These are phyloP conservation scores for Mythimna impura DNA, from an alignment of 2,888 invertebrate genomes.

Conservation along the genomic window DNA sequence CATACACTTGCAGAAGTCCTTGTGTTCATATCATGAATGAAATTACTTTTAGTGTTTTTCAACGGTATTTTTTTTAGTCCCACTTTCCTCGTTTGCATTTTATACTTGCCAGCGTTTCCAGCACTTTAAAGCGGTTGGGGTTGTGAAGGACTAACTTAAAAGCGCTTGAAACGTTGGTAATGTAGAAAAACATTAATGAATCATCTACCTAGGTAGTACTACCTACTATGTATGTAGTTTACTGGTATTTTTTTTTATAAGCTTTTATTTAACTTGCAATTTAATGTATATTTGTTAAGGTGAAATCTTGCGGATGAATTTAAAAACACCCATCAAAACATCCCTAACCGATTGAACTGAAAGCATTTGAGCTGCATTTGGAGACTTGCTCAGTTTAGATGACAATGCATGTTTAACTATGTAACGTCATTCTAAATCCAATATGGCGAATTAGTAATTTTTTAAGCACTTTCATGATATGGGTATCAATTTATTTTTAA, in stretches of 20 bases:
- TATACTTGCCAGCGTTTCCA: slow-evolving; percentile 39
- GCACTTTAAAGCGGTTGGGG: slow-evolving; percentile 46
- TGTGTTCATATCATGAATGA: slow-evolving; percentile 20
- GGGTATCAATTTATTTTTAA: too few species aligned
- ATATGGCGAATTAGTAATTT: too few species aligned
- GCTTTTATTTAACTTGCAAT: too few species aligned
- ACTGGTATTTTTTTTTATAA: slow-evolving; percentile 13
- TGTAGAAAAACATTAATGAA: slow-evolving; percentile 38
- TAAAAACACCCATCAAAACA: too few species aligned
- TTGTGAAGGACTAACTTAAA: slow-evolving; percentile 51
- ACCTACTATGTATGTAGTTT: background rate
- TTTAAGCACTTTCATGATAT: too few species aligned
- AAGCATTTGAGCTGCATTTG: too few species aligned
- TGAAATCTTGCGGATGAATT: too few species aligned
- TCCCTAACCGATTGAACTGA: too few species aligned
- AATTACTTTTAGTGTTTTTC: slow-evolving; percentile 42
- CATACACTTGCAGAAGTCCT: slow-evolving; percentile 16
- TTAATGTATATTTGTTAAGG: too few species aligned
- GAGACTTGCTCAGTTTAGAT: too few species aligned
- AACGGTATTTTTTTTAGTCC: slow-evolving; percentile 39
- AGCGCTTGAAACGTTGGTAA: slow-evolving; percentile 44
- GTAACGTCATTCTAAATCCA: too few species aligned
- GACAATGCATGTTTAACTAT: too few species aligned
- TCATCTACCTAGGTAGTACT: slow-evolving; percentile 1
- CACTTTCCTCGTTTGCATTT: slow-evolving; percentile 39